Percentiles rank a stretch among this genome's conserved stretches.
phyloP scores from a whole-genome alignment of 2,797 vertebrate species.

The Pristis pectinata region DNA sequence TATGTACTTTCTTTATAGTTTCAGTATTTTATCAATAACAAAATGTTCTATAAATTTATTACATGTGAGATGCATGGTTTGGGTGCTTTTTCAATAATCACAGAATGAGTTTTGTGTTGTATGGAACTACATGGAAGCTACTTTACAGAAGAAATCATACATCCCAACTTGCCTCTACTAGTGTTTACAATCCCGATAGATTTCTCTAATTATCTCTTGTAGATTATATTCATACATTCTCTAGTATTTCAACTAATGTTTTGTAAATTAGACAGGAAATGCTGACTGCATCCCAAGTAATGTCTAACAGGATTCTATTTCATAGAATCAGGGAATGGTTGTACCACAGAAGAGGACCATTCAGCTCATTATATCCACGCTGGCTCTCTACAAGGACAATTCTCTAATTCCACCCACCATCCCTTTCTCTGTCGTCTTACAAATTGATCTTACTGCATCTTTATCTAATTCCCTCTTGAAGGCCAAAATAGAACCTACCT shows the following conservation, averaged over 20 bases:
- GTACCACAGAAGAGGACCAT: no score
- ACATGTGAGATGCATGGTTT: conserved; percentile 23
- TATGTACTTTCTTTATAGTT: conserved; percentile 53
- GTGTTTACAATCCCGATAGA: background rate
- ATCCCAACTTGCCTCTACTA: background rate
- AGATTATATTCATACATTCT: background rate
- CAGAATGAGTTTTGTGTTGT: background rate
- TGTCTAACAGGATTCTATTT: background rate
- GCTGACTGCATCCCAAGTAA: background rate
- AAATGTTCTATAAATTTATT: conserved; percentile 13
- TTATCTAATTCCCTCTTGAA: no score
- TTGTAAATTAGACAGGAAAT: background rate
- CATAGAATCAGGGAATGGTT: no score
- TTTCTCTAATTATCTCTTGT: background rate
- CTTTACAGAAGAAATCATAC: background rate
- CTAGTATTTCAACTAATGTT: background rate
- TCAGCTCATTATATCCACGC: no score
- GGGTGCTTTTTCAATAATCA: background rate
- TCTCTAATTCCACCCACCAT: no score
- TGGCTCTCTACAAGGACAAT: no score
- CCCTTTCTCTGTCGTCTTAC: no score
- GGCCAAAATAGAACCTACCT: no score
- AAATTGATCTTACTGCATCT: no score
- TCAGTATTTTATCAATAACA: conserved; percentile 4
- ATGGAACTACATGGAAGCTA: background rate